These are phyloP conservation scores for Globodera rostochiensis DNA, from an alignment of 1,140 invertebrate species.

Conservation along the genomic window DNA sequence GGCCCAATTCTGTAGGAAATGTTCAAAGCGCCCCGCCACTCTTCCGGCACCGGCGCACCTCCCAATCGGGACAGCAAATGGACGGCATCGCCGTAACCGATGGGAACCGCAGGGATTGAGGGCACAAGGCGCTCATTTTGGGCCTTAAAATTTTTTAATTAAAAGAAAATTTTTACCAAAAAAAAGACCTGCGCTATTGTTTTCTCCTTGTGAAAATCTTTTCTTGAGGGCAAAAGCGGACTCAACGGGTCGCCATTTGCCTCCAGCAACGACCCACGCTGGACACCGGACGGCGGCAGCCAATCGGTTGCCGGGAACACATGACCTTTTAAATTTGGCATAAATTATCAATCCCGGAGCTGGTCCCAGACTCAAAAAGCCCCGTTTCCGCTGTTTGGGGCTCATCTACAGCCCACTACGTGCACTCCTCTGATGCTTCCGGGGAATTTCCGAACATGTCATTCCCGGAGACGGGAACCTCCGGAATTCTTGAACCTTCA, in stretches of 20 bases:
- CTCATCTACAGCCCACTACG: too few relatives aligned
- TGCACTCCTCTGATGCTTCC: too few relatives aligned
- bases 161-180: too few relatives aligned
- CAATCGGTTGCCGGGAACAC: conserved; percentile 12
- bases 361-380: too few relatives aligned
- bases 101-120: conserved; percentile 57
- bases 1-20: conserved; percentile 59
- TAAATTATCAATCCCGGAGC: too few relatives aligned
- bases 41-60: conserved; percentile 42
- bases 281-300: conserved; percentile 25
- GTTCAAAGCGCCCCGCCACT: conserved; percentile 61
- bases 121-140: conserved; percentile 43
- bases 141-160: conserved; percentile 12
- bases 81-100: conserved; percentile 60
- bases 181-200: conserved; percentile 22
- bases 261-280: conserved; percentile 25
- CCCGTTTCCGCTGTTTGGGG: too few relatives aligned
- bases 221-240: conserved; percentile 56
- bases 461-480: too few relatives aligned
- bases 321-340: too few relatives aligned
- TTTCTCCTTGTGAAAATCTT: conserved; percentile 44
- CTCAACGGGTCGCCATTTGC: conserved; percentile 55
- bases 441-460: too few relatives aligned
- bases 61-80: conserved; percentile 53
- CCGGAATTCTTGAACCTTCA: too few relatives aligned